phyloP scores from a whole-genome alignment of 2,113 vertebrate genomes.

The Phalacrocorax aristotelis region DNA sequence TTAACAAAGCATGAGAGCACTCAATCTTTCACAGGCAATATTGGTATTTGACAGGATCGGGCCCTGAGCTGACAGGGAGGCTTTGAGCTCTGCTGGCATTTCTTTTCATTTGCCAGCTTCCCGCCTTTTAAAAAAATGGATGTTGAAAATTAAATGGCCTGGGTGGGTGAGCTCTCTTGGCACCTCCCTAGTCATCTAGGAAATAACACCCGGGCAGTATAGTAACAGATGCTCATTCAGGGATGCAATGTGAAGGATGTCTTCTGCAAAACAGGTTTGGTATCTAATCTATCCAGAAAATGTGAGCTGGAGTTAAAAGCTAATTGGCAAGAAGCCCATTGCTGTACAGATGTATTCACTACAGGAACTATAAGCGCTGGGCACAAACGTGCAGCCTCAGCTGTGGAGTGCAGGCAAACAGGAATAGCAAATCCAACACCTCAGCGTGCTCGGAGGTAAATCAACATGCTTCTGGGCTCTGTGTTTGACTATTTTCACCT shows the following conservation, averaged over 20 bases:
- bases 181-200: conserved; percentile 68
- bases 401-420: neutral
- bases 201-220: conserved; percentile 64
- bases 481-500: neutral
- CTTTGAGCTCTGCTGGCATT: conserved; percentile 35
- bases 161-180: conserved; percentile 8
- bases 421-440: neutral
- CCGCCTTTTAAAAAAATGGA: neutral
- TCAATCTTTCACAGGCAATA: conserved; percentile 18
- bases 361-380: neutral
- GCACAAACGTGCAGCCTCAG: neutral
- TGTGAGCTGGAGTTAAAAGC: conserved; percentile 54
- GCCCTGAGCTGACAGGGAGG: conserved; percentile 2
- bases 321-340: conserved; percentile 14
- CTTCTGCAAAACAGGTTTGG: conserved; percentile 57
- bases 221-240: conserved; percentile 74
- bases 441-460: neutral
- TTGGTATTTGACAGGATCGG: neutral
- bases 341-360: neutral
- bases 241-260: conserved; percentile 53
- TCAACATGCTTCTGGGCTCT: neutral
- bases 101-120: neutral
- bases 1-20: conserved; percentile 7
- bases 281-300: conserved; percentile 73
- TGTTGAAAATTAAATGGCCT: neutral